phyloP scores from a whole-genome alignment of 2,113 vertebrate genomes.

The Lonchura striata region DNA sequence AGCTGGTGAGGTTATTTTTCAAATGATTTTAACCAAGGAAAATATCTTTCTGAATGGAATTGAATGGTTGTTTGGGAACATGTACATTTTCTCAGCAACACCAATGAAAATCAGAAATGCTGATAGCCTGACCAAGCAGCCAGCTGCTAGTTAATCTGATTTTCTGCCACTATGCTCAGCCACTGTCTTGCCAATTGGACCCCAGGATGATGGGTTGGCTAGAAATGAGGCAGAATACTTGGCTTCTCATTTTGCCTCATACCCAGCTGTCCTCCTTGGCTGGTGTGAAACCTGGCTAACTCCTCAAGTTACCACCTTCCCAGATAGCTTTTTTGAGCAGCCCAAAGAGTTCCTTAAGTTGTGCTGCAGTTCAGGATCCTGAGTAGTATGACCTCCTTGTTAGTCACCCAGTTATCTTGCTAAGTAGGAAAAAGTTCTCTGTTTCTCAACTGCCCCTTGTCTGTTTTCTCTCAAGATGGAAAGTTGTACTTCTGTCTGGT shows the following conservation, averaged over 20 bases:
- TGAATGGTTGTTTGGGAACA: not conserved
- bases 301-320: not conserved
- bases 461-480: not conserved
- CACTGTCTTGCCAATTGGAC: not conserved
- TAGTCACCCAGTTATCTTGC: not conserved
- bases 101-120: not conserved
- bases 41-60: not conserved
- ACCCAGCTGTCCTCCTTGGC: conserved; percentile 18
- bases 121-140: not conserved
- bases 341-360: not conserved
- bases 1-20: not conserved
- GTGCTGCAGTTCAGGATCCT: not conserved
- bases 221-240: not conserved
- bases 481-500: not conserved
- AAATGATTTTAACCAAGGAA: not conserved
- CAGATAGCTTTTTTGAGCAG: not conserved
- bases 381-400: not conserved
- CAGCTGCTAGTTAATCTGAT: conserved; percentile 4
- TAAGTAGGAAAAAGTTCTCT: not conserved
- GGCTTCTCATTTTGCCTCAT: not conserved
- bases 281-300: not conserved
- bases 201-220: not conserved
- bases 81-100: not conserved
- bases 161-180: conserved; percentile 9
- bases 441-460: not conserved